phyloP scores from a whole-genome alignment of 2,797 vertebrate genomes.

The Meda fulgida region DNA sequence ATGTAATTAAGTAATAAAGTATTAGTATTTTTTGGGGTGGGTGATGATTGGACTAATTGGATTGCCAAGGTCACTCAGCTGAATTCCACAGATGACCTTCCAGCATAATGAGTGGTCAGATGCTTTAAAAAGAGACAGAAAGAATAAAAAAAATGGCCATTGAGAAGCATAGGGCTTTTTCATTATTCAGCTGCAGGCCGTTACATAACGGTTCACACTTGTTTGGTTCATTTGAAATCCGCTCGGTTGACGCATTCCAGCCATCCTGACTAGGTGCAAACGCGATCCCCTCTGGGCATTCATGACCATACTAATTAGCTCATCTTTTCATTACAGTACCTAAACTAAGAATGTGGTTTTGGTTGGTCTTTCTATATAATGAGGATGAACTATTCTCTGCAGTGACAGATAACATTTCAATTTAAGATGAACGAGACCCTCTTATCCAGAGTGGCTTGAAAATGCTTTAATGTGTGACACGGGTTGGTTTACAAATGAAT shows the following conservation, averaged over 20 bases:
- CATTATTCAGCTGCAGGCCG: slow-evolving; percentile 63
- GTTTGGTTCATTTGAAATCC: slow-evolving; percentile 77
- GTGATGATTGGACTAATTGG: not conserved
- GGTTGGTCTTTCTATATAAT: slow-evolving; percentile 6
- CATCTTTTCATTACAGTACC: slow-evolving; percentile 65
- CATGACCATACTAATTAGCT: slow-evolving; percentile 55
- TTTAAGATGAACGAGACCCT: not conserved
- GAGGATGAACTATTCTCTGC: slow-evolving; percentile 1
- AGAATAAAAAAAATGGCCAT: slow-evolving; percentile 69
- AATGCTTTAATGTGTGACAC: not conserved
- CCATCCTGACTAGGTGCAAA: slow-evolving; percentile 69
- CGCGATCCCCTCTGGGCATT: slow-evolving; percentile 67
- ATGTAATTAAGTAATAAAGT: not conserved
- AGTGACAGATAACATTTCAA: not conserved
- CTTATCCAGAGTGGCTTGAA: not conserved
- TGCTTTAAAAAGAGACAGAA: slow-evolving; percentile 61
- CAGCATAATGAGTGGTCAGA: slow-evolving; percentile 58
- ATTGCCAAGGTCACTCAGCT: slow-evolving; percentile 60
- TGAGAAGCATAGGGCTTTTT: slow-evolving; percentile 69
- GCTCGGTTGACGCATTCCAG: slow-evolving; percentile 69
- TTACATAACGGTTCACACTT: slow-evolving; percentile 77
- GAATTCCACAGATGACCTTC: slow-evolving; percentile 47
- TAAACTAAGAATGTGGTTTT: slow-evolving; percentile 47
- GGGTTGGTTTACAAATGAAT: not conserved
- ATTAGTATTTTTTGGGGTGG: not conserved